phyloP scores from a whole-genome alignment of 2,113 vertebrate genomes.

The Nycticorax nycticorax region DNA sequence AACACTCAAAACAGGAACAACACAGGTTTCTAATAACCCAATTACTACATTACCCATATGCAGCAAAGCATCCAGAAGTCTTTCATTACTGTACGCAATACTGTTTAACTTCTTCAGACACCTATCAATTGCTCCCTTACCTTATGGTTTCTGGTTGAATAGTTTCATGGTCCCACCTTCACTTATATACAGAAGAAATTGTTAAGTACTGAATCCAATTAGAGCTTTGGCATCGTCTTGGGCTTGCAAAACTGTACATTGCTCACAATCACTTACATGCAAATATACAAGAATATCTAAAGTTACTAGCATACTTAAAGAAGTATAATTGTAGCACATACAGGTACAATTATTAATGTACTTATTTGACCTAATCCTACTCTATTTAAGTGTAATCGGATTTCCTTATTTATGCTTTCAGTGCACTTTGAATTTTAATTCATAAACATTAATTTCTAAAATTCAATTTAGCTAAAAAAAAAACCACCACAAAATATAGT shows the following conservation, averaged over 20 bases:
- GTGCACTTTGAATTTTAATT: neutral
- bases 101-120: neutral
- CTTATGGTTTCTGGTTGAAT: neutral
- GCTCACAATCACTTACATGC: neutral
- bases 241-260: neutral
- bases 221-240: neutral
- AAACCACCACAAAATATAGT: neutral
- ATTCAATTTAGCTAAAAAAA: neutral
- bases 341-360: neutral
- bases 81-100: neutral
- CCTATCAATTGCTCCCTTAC: neutral
- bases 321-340: neutral
- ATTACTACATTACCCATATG: neutral
- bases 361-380: neutral
- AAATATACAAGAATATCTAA: neutral
- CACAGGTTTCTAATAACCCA: neutral
- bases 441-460: neutral
- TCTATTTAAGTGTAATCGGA: neutral
- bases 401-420: neutral
- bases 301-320: neutral
- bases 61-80: neutral
- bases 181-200: neutral
- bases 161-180: neutral
- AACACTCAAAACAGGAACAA: neutral
- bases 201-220: neutral